A percentile compares a stretch with the other conserved stretches of the same genome.
Conservation (phyloP, 2,888 invertebrate genomes). For the Rotaria macrura region DNA sequence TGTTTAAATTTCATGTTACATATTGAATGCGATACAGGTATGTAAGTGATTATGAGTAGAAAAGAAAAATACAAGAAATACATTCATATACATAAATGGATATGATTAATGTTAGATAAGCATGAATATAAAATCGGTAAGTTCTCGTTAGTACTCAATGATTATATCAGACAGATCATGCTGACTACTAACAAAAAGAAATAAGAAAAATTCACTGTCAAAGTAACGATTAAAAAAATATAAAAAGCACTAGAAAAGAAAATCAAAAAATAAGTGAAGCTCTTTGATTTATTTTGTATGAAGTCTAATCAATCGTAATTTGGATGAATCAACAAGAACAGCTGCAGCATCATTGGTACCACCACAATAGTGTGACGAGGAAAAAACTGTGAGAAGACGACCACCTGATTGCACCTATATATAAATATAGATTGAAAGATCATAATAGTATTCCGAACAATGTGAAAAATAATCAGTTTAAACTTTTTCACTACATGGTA, state of each 20-base stretch:
- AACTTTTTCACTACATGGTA: no score
- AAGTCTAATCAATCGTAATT: constrained; percentile 59
- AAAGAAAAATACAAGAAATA: background rate
- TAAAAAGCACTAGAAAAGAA: background rate
- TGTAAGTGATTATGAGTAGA: background rate
- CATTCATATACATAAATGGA: background rate
- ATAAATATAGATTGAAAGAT: no score
- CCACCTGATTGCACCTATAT: constrained; percentile 58
- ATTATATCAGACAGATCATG: background rate
- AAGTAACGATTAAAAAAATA: no score
- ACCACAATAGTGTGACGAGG: constrained; percentile 65
- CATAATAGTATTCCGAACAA: no score
- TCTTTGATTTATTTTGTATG: constrained; percentile 56
- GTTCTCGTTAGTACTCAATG: background rate
- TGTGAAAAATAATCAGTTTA: no score
- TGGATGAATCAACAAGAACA: constrained; percentile 59
- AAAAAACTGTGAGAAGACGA: constrained; percentile 63
- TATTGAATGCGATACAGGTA: background rate
- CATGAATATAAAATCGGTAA: background rate
- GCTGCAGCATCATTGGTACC: constrained; percentile 65
- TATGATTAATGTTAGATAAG: background rate
- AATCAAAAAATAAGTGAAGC: background rate
- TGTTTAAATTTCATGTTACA: background rate
- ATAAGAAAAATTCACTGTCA: background rate
- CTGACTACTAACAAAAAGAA: background rate